Base-by-base conservation (phyloP, 2,797 vertebrate species). In the Hemibagrus guttatus region DNA sequence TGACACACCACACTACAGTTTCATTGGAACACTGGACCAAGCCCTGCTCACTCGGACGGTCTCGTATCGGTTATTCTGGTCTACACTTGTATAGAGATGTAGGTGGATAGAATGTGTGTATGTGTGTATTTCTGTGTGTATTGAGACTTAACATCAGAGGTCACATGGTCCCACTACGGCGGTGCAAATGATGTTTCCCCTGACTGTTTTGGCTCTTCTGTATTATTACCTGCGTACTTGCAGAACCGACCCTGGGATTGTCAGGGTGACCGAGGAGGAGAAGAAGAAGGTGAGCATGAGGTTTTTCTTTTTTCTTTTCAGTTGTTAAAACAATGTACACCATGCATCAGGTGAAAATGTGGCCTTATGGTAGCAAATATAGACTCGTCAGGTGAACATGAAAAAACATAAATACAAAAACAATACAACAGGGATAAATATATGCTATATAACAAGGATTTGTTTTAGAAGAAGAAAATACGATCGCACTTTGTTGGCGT, bases 181-280 rank as follows among this genome's bases (percentile, higher is more conserved):
- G 56, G 89, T 95, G 19, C 96, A 97, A 93, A 92, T 97, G 0
- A 2, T 95, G 87, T 97, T 96, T 86, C 85, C 95, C 11, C 42
- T 97, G 81, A 96, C 95, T 16, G 28, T 95, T 88, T 88, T 95
- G 3, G 93, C 94, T 61, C 91, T 98, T 90, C 91, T 98, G 69
- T 99, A 98, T 93, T 98, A 95, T 92, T 98, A 98, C 94, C 95
- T 96, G 85, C 97, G 97, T 94, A 94, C 96, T 68, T 96, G 96
- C 95, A 95, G 92, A 89, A 96, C 96, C 0, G 97, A 98, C 94
- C 98, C 98, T 0, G 98, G 98, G 3, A 95, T 95, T 75, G 92
- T 98, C 89, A 97, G 93, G 90, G 91, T 94, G 26, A 97, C 97
- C 0, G 98, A 99, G 91, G 95, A 98, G 88, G 97, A 98, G 90